Percentiles rank a stretch among this genome's conserved stretches.
Conservation (phyloP, 2,113 vertebrate genomes). For the Penelope pileata region DNA sequence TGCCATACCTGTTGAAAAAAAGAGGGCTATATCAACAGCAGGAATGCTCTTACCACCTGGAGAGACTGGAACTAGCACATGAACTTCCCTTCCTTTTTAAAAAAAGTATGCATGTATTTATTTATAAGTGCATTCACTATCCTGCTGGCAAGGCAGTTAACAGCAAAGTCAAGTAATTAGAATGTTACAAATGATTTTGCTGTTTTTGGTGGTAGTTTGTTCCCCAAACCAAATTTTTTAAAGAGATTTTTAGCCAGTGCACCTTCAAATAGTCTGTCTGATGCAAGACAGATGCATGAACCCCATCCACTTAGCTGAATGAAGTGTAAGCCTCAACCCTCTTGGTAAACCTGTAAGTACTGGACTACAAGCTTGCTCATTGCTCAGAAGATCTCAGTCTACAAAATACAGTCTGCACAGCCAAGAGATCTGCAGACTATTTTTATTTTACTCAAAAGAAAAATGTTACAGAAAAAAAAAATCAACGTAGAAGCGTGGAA, state of each 20-base stretch:
- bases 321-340: background rate
- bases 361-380: background rate
- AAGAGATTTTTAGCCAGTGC: background rate
- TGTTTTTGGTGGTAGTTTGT: background rate
- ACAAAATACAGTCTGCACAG: background rate
- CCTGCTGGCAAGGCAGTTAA: slow-evolving; percentile 22
- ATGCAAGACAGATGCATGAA: background rate
- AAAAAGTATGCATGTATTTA: background rate
- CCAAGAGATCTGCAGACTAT: background rate
- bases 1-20: slow-evolving; percentile 76
- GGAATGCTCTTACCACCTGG: slow-evolving; percentile 57
- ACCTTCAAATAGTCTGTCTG: background rate
- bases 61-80: slow-evolving; percentile 47
- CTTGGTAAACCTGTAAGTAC: background rate
- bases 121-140: background rate
- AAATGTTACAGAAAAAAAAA: background rate
- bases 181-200: background rate
- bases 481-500: background rate
- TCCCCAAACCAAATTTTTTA: background rate
- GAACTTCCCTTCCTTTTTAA: background rate
- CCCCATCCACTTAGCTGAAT: background rate
- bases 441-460: background rate
- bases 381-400: background rate
- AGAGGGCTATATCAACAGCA: slow-evolving; percentile 73
- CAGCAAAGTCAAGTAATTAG: background rate